Evolutionary conservation across 2,797 vertebrate genomes (phyloP).

Genomic region (Serranus cabrilla): DNA sequence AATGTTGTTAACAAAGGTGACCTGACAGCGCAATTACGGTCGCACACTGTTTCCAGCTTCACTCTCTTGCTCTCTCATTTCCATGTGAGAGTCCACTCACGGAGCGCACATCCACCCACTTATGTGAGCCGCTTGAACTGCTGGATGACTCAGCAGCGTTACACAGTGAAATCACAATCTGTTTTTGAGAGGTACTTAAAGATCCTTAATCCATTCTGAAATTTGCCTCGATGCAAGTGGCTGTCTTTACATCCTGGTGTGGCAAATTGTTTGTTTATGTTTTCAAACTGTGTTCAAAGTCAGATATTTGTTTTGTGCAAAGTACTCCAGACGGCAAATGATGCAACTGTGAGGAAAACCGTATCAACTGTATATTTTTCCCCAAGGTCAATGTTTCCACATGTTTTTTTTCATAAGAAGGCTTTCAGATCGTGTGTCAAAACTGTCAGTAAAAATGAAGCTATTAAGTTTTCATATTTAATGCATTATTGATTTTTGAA

Average conservation of each 20-base stretch:
- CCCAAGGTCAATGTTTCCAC: neutral
- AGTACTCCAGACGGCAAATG: conserved; percentile 34
- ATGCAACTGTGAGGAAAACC: conserved; percentile 60
- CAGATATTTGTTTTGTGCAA: conserved; percentile 40
- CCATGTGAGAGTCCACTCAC: conserved; percentile 59
- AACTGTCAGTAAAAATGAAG: conserved; percentile 16
- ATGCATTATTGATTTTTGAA: conserved; percentile 27
- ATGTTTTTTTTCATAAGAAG: conserved; percentile 11
- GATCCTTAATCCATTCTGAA: conserved; percentile 58
- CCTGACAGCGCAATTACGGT: conserved; percentile 50
- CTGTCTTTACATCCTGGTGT: conserved; percentile 37
- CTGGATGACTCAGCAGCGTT: conserved; percentile 62
- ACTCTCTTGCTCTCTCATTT: conserved; percentile 31
- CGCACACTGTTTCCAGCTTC: conserved; percentile 33
- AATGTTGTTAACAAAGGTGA: conserved; percentile 56
- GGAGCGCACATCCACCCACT: conserved; percentile 66
- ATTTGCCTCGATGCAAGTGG: conserved; percentile 48
- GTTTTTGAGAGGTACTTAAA: conserved; percentile 62
- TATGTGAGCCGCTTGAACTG: conserved; percentile 44
- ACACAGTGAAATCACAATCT: conserved; percentile 65
- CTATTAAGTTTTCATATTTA: conserved; percentile 25
- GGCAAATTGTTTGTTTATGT: conserved; percentile 43
- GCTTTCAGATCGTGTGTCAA: conserved; percentile 10
- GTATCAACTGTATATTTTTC: conserved; percentile 23
- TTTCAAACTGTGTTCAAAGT: conserved; percentile 39